phyloP scores from a whole-genome alignment of 2,888 invertebrate genomes.

The Aphidius colemani region DNA sequence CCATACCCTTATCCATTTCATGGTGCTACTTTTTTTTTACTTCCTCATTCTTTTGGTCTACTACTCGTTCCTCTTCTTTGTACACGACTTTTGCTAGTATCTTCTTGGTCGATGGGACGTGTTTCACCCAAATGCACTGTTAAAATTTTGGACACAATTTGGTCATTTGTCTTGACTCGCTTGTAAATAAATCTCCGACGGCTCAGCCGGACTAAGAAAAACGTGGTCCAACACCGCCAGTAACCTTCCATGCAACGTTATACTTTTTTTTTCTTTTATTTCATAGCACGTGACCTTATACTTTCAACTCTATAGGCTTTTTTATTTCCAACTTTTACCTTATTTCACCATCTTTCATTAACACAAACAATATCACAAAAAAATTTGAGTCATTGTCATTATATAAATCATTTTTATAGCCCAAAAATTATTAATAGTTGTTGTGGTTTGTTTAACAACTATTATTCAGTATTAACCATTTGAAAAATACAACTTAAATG shows the following conservation, averaged over 20 bases:
- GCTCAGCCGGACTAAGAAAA: constrained; percentile 66
- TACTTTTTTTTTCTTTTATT: constrained; percentile 15
- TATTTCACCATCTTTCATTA: constrained; percentile 35
- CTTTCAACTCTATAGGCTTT: constrained; percentile 24
- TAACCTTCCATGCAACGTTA: constrained; percentile 24
- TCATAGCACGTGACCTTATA: constrained; percentile 19
- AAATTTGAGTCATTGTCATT: too few species aligned
- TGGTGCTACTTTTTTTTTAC: constrained; percentile 26
- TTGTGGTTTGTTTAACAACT: too few species aligned
- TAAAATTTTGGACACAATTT: constrained; percentile 82
- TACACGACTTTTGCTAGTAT: constrained; percentile 61
- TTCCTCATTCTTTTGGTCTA: constrained; percentile 27
- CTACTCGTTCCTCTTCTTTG: constrained; percentile 28
- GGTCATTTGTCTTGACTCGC: constrained; percentile 77
- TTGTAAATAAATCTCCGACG: constrained; percentile 70
- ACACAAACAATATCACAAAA: neutral
- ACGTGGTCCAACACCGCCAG: constrained; percentile 49
- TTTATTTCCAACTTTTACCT: constrained; percentile 28
- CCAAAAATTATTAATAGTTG: too few species aligned
- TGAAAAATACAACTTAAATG: too few species aligned
- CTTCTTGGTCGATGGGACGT: constrained; percentile 56
- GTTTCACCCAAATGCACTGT: constrained; percentile 70
- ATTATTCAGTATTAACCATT: too few species aligned
- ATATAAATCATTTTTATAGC: too few species aligned
- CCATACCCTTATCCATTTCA: constrained; percentile 29